Percentiles rank a stretch among this genome's conserved stretches.
phyloP scores from a whole-genome alignment of 2,888 invertebrate genomes.

The Phania funesta region DNA sequence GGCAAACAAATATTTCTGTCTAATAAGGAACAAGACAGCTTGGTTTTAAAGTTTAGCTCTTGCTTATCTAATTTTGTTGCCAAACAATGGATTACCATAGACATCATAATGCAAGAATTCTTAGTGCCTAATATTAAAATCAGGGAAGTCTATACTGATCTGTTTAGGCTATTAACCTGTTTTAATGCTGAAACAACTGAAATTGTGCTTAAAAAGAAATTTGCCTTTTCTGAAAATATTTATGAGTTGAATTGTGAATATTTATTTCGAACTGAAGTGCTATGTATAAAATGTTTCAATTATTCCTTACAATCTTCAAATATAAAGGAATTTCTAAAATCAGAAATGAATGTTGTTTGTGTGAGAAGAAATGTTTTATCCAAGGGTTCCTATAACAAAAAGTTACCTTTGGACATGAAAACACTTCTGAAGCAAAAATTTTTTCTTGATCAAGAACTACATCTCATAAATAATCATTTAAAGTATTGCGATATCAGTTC shows the following conservation, averaged over 20 bases:
- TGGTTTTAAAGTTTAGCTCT: constrained; percentile 17
- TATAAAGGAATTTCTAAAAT: not conserved
- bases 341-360: not conserved
- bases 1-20: constrained; percentile 44
- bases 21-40: constrained; percentile 15
- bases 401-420: constrained; percentile 39
- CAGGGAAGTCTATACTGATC: not conserved
- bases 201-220: constrained; percentile 19
- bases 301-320: not conserved
- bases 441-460: constrained; percentile 29
- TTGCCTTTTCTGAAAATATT: constrained; percentile 3
- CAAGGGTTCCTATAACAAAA: not conserved
- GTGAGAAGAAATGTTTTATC: not conserved
- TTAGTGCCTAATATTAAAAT: not conserved
- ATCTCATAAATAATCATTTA: constrained; percentile 69
- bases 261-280: constrained; percentile 11
- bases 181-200: constrained; percentile 13
- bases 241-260: constrained; percentile 2
- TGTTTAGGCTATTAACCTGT: constrained; percentile 37
- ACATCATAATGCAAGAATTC: constrained; percentile 36
- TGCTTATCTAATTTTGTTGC: constrained; percentile 35
- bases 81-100: constrained; percentile 42
- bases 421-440: constrained; percentile 44
- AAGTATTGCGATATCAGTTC: constrained; percentile 58
- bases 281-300: constrained; percentile 45